Conservation (phyloP, 2,113 vertebrate genomes). For the Cisticola juncidis region DNA sequence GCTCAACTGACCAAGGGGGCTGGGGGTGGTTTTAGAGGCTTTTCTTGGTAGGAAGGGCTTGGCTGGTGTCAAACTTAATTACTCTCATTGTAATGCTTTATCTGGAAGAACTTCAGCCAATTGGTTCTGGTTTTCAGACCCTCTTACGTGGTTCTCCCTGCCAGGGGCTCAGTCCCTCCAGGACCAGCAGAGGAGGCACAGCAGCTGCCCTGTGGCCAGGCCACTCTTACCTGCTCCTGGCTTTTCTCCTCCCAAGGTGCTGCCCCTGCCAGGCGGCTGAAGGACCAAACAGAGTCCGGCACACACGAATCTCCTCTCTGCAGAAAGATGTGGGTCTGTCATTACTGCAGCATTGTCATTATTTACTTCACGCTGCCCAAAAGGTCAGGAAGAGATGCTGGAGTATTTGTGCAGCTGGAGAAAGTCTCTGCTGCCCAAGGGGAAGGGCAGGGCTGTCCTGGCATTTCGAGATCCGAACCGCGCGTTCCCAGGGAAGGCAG, state of each 20-base stretch:
- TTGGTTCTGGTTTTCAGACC: not conserved
- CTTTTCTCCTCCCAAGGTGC: not conserved
- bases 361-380: accelerated
- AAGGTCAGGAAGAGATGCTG: not conserved
- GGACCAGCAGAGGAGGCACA: accelerated
- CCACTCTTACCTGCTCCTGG: not conserved
- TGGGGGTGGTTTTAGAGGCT: not conserved
- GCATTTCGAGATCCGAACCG: accelerated
- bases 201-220: not conserved
- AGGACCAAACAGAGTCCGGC: not conserved
- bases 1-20: not conserved
- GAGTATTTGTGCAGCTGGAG: not conserved
- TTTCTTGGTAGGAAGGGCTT: not conserved
- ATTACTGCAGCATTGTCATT: not conserved
- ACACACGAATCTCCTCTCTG: not conserved
- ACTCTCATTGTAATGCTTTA: not conserved
- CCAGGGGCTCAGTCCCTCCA: not conserved
- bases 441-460: not conserved
- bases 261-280: not conserved
- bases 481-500: accelerated
- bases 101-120: not conserved
- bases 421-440: not conserved
- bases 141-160: not conserved
- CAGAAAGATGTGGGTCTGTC: not conserved
- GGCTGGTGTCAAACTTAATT: not conserved